Base-by-base conservation (phyloP, 2,113 vertebrate genomes). In the Corythoichthys haematopterus region DNA sequence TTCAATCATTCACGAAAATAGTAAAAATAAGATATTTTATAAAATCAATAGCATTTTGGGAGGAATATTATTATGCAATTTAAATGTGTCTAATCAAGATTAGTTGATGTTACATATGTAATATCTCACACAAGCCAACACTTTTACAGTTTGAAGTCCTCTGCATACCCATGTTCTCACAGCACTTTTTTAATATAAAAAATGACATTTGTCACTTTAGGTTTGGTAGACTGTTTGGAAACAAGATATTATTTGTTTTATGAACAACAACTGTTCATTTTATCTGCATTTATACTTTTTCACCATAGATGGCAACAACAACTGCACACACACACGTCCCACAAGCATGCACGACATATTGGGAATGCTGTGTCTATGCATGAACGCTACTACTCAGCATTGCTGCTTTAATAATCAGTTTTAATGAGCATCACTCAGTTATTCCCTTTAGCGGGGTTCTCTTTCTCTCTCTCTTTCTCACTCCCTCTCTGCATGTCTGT, bases 361-460 rank as follows among this genome's bases (percentile, higher is more conserved):
- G 70, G 82, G 82, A 82, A 86, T 75, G 67, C n/a, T 74, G 73
- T 51, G 64, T 78, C 81, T 64, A 84, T 68, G 85, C 84, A 76
- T 85, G 84, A 79, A 69, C 75, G 84, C 78, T 65, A 75, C 81
- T 80, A 74, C 76, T 85, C 81, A 82, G 77, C 80, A 85, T 89
- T 89, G 61, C 90, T 91, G 86, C 88, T 90, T 90, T 92, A 90
- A 90, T 92, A 91, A 92, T 91, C 85, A 84, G 84, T 92, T 92
- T 91, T 91, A 91, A 92, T 91, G 90, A 91, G 91, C 88, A 87
- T 89, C 84, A 88, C 77, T 87, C 53, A 52, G 82, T 80, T 89
- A 89, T 91, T 90, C 86, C 88, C 90, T 84, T 83, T 79, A 88
- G 90, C 86, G 69, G 53, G 68, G 78, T 69, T 80, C 76, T 62